Percentiles rank a stretch among this genome's conserved stretches.
Evolutionary conservation across 2,113 vertebrate genomes (phyloP).

Genomic region (Tachysurus vachellii): DNA sequence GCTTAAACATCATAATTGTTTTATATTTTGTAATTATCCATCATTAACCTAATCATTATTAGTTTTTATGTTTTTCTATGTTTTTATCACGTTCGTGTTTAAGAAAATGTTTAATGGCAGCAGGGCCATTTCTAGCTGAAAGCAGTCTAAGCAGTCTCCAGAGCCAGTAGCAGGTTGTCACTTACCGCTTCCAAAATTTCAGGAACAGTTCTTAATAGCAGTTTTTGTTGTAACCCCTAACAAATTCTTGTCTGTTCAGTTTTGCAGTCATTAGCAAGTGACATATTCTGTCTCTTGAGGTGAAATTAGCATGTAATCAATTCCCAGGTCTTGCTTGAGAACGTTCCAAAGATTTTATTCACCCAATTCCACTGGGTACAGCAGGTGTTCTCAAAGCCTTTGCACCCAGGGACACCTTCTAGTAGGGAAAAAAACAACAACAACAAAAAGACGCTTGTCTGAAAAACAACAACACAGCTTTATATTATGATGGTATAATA

Average conservation of each 20-base stretch:
- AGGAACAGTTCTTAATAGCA: neutral
- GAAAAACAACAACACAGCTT: neutral
- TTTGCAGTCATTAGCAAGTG: slow-evolving; percentile 23
- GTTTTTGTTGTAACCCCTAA: slow-evolving; percentile 4
- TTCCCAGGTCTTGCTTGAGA: slow-evolving; percentile 8
- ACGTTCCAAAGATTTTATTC: slow-evolving; percentile 11
- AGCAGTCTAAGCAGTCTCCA: neutral
- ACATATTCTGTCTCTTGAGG: neutral
- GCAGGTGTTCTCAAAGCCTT: neutral
- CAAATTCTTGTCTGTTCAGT: slow-evolving; percentile 1
- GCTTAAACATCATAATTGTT: neutral
- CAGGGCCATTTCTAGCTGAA: neutral
- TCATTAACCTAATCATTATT: neutral
- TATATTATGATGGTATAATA: neutral
- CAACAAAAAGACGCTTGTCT: neutral
- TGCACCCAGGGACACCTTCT: neutral
- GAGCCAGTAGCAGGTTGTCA: neutral
- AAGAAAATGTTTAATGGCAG: neutral
- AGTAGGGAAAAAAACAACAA: neutral
- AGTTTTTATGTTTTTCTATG: too few species aligned
- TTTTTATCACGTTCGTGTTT: neutral
- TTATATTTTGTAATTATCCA: neutral
- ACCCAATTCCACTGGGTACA: neutral
- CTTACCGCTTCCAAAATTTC: neutral
- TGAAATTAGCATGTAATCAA: neutral